A percentile compares a stretch with the other conserved stretches of the same genome.
phyloP scores from a whole-genome alignment of 1,140 invertebrate species.

The Rhizoglyphus robini region DNA sequence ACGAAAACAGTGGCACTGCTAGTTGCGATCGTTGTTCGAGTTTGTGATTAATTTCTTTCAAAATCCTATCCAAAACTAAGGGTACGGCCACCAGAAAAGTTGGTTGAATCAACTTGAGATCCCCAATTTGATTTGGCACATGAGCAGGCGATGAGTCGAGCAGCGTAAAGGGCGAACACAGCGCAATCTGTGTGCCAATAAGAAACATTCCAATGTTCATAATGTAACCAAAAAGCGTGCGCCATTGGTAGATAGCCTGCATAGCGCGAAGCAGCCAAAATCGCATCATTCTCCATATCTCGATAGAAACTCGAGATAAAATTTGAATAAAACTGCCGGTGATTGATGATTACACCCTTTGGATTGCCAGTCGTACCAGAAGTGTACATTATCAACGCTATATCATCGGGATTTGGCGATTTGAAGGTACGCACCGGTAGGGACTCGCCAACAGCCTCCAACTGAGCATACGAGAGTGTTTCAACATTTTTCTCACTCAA shows the following conservation, averaged over 20 bases:
- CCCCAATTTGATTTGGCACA: constrained; percentile 28
- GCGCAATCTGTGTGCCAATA: constrained; percentile 74
- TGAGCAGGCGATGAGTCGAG: constrained; percentile 52
- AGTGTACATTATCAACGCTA: constrained; percentile 31
- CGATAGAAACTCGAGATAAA: constrained; percentile 68
- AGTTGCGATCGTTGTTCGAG: constrained; percentile 27
- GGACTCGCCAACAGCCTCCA: neutral
- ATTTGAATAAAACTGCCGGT: constrained; percentile 27
- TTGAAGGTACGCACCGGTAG: neutral
- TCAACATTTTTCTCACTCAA: neutral
- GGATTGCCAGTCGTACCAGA: constrained; percentile 30
- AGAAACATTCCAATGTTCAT: constrained; percentile 11
- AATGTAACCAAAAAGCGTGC: constrained; percentile 81
- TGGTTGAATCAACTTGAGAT: constrained; percentile 41
- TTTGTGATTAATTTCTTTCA: constrained; percentile 39
- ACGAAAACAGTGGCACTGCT: constrained; percentile 16
- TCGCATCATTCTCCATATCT: constrained; percentile 39
- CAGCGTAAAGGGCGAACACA: constrained; percentile 87
- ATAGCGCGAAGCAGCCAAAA: constrained; percentile 44
- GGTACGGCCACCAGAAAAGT: constrained; percentile 91
- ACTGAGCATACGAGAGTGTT: constrained; percentile 22
- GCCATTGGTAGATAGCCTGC: constrained; percentile 92
- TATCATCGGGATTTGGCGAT: constrained; percentile 29
- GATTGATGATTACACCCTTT: constrained; percentile 29
- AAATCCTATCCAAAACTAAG: constrained; percentile 34